Conservation (phyloP, 2,797 vertebrate species). For the Lutjanus campechanus region DNA sequence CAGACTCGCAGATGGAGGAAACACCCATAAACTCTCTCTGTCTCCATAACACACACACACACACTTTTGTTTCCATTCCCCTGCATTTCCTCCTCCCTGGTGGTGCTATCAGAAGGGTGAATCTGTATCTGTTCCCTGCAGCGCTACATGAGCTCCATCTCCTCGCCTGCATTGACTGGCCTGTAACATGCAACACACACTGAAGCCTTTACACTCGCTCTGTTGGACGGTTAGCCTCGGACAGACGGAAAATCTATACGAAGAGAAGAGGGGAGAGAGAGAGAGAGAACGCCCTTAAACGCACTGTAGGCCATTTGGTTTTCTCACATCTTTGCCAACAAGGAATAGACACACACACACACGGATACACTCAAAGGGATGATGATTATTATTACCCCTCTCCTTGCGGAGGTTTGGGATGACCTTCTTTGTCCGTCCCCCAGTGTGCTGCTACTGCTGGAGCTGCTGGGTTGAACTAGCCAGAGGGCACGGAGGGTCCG, state of each 20-base stretch:
- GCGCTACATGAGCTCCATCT: constrained; percentile 64
- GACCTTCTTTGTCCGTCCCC: constrained; percentile 76
- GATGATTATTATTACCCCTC: constrained; percentile 79
- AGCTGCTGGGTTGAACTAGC: constrained; percentile 66
- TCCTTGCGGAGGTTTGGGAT: constrained; percentile 72
- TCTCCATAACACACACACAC: neutral
- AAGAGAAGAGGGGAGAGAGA: constrained; percentile 26
- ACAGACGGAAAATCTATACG: constrained; percentile 71
- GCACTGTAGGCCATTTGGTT: constrained; percentile 56
- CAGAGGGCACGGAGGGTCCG: constrained; percentile 72
- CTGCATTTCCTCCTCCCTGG: constrained; percentile 43
- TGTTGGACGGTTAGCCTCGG: constrained; percentile 37
- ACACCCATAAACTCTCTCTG: neutral
- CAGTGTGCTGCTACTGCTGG: constrained; percentile 57
- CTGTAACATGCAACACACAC: constrained; percentile 63
- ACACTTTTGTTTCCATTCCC: constrained; percentile 10
- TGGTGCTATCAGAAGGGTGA: constrained; percentile 52
- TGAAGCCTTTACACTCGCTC: constrained; percentile 40
- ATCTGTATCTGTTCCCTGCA: constrained; percentile 64
- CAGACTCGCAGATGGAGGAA: neutral
- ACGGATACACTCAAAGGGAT: constrained; percentile 41
- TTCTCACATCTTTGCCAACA: constrained; percentile 7
- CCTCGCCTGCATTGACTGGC: constrained; percentile 42
- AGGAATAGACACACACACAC: constrained; percentile 31
- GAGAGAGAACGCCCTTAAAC: constrained; percentile 42